A percentile compares a stretch with the other conserved stretches of the same genome.
phyloP scores from a whole-genome alignment of 2,888 invertebrate genomes.

The Limnephilus marmoratus region DNA sequence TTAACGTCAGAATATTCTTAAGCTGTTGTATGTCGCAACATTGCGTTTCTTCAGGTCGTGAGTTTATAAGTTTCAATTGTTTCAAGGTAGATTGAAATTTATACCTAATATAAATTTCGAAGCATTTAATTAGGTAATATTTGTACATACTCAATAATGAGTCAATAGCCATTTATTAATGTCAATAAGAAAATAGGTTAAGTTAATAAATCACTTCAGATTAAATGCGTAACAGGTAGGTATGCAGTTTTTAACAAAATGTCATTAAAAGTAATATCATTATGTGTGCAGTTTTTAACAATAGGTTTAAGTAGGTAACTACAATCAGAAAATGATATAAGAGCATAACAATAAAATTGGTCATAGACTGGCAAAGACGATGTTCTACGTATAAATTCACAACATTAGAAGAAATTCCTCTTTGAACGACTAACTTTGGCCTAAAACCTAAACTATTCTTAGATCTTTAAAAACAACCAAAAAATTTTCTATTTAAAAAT shows the following conservation, averaged over 20 bases:
- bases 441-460: neutral
- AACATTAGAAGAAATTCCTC: neutral
- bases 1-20: constrained; percentile 1
- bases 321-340: neutral
- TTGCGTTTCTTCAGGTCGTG: neutral
- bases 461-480: neutral
- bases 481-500: no score
- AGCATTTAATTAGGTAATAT: neutral
- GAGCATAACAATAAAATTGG: neutral
- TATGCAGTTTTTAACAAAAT: neutral
- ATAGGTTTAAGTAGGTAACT: no score
- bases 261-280: neutral
- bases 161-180: no score
- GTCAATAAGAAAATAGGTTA: neutral
- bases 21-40: neutral
- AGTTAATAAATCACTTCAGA: neutral
- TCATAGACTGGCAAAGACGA: neutral
- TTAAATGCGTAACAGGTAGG: neutral
- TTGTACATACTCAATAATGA: neutral
- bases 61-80: neutral
- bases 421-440: neutral
- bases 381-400: neutral
- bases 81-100: neutral
- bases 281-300: neutral
- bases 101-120: neutral